A percentile compares a stretch with the other conserved stretches of the same genome.
Conservation (phyloP, 2,113 vertebrate species). For the Chaenocephalus aceratus region DNA sequence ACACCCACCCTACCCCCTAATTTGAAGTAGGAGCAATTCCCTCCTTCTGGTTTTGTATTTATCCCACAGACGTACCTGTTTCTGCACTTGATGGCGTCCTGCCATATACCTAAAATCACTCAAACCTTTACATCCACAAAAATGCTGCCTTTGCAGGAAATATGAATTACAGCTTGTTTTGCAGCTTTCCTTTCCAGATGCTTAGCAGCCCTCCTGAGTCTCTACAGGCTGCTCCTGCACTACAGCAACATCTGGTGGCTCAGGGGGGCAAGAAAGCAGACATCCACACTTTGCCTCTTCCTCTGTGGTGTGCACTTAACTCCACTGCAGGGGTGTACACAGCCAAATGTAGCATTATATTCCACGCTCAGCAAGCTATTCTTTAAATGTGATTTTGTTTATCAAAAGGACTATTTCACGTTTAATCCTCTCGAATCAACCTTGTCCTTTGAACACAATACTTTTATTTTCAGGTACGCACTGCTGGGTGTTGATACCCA, state of each 20-base stretch:
- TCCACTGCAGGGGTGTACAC: neutral
- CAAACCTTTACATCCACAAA: neutral
- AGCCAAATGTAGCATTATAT: neutral
- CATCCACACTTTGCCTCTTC: constrained; percentile 2
- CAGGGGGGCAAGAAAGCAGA: constrained; percentile 20
- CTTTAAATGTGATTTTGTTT: neutral
- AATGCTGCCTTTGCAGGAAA: neutral
- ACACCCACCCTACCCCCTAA: neutral
- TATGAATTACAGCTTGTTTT: constrained; percentile 12
- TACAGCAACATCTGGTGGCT: constrained; percentile 71
- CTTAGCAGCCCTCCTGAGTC: constrained; percentile 1
- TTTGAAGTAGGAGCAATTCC: neutral
- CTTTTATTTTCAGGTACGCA: constrained; percentile 25
- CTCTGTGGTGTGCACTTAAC: constrained; percentile 5
- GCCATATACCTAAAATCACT: neutral
- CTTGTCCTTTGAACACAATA: neutral
- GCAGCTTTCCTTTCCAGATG: constrained; percentile 4
- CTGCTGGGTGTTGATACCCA: constrained; percentile 48
- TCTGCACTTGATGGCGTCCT: neutral
- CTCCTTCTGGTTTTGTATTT: neutral
- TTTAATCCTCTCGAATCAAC: neutral
- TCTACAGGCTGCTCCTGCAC: constrained; percentile 22
- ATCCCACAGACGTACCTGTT: neutral
- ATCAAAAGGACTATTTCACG: neutral
- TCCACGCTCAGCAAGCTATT: neutral